A percentile compares a stretch with the other conserved stretches of the same genome.
phyloP scores from a whole-genome alignment of 2,797 vertebrate genomes.

The Percopsis omiscomaycus region DNA sequence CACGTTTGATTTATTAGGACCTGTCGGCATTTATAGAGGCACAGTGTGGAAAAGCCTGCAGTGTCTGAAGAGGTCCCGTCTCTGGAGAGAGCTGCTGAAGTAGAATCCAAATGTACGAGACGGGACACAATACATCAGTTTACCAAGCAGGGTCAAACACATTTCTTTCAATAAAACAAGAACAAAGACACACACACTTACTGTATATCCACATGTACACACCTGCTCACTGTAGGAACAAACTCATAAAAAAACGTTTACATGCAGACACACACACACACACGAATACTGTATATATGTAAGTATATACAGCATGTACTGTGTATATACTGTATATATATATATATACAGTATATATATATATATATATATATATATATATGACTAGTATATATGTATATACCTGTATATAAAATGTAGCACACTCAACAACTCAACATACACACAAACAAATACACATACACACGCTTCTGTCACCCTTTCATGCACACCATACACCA shows the following conservation, averaged over 20 bases:
- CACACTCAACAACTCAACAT: background rate
- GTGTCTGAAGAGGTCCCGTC: constrained; percentile 24
- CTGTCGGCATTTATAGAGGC: constrained; percentile 18
- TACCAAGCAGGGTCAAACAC: constrained; percentile 26
- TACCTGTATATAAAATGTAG: background rate
- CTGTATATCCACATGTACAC: background rate
- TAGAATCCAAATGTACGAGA: constrained; percentile 14
- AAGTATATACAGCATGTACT: too few relatives aligned
- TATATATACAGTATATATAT: too few relatives aligned
- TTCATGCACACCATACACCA: background rate
- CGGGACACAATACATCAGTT: constrained; percentile 43
- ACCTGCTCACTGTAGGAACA: background rate
- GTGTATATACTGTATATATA: too few relatives aligned
- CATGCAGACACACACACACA: background rate
- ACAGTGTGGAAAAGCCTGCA: constrained; percentile 13
- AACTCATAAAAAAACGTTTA: constrained; percentile 4
- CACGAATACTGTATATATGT: background rate
- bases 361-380: too few relatives aligned
- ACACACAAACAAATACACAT: background rate
- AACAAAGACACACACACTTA: background rate
- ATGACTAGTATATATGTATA: too few relatives aligned
- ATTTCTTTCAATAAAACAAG: constrained; percentile 13
- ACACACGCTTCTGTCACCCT: background rate
- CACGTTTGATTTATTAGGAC: constrained; percentile 48
- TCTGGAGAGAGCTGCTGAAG: constrained; percentile 35